These are phyloP conservation scores for Megaustenia siamemsis DNA, from an alignment of 2,888 invertebrate species.

Conservation along the genomic window DNA sequence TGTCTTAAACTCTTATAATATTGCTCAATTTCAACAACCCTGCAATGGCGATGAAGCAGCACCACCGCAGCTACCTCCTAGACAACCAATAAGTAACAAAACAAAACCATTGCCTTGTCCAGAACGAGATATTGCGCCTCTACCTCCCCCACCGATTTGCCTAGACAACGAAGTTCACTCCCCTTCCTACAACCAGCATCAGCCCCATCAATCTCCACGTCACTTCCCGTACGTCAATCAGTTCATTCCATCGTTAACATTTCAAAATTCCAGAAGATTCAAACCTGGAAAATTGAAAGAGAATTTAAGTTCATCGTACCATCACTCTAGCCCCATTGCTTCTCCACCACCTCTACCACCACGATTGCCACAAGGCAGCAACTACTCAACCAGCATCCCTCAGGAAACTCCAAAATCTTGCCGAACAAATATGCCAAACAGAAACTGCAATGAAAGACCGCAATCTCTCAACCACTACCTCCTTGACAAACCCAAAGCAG, in stretches of 20 bases:
- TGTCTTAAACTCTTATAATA: not conserved
- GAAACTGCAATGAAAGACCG: not conserved
- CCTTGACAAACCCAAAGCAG: conserved; percentile 21
- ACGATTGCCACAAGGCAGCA: conserved; percentile 26
- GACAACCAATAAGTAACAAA: conserved; percentile 39
- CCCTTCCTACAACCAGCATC: not conserved
- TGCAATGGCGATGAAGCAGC: not conserved
- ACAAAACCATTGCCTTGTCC: not conserved
- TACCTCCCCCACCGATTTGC: conserved; percentile 32
- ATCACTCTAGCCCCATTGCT: not conserved
- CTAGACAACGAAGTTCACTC: not conserved
- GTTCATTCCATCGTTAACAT: not conserved
- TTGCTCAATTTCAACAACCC: conserved; percentile 8
- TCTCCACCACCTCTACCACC: conserved; percentile 47
- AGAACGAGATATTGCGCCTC: conserved; percentile 38
- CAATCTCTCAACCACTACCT: conserved; percentile 48
- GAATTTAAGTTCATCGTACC: not conserved
- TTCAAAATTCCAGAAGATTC: not conserved
- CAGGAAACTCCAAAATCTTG: conserved; percentile 28
- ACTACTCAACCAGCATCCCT: not conserved
- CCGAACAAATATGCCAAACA: not conserved
- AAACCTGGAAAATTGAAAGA: not conserved
- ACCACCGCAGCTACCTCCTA: conserved; percentile 42
- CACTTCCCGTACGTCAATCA: conserved; percentile 50
- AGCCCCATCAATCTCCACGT: not conserved